phyloP scores from a whole-genome alignment of 2,113 vertebrate species.

The Rhynchopsitta pachyrhyncha region DNA sequence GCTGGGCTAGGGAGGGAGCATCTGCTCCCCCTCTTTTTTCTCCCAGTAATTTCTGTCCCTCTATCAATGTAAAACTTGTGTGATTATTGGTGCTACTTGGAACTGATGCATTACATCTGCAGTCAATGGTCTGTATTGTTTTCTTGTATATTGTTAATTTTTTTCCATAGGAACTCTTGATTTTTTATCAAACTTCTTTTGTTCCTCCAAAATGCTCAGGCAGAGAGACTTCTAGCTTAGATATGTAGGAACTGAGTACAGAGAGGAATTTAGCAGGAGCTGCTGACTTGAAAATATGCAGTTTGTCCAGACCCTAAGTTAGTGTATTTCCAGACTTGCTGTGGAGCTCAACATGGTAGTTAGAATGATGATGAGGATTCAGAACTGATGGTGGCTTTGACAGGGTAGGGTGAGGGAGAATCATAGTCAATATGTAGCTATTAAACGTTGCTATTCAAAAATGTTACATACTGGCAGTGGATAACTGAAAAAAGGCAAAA shows the following conservation, averaged over 20 bases:
- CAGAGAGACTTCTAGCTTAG: not conserved
- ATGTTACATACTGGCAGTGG: not conserved
- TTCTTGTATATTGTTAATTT: not conserved
- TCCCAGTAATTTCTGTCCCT: not conserved
- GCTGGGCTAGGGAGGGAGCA: not conserved
- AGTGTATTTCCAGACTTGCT: not conserved
- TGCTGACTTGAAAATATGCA: not conserved
- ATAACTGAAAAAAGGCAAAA: not conserved
- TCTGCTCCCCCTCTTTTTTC: not conserved
- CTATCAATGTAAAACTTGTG: not conserved
- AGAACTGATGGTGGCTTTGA: not conserved
- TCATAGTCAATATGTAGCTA: not conserved
- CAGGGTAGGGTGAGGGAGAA: not conserved
- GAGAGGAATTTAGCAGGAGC: not conserved
- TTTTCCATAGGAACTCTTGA: not conserved
- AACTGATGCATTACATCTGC: not conserved
- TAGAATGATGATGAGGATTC: not conserved
- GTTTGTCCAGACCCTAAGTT: not conserved
- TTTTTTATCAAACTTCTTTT: not conserved
- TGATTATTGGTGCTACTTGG: not conserved
- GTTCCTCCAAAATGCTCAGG: not conserved
- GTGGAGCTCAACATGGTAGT: not conserved
- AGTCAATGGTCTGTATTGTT: not conserved
- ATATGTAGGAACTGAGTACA: not conserved
- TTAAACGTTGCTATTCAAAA: not conserved